Conservation (phyloP, 2,888 invertebrate species). For the Balanococcus diminutus region DNA sequence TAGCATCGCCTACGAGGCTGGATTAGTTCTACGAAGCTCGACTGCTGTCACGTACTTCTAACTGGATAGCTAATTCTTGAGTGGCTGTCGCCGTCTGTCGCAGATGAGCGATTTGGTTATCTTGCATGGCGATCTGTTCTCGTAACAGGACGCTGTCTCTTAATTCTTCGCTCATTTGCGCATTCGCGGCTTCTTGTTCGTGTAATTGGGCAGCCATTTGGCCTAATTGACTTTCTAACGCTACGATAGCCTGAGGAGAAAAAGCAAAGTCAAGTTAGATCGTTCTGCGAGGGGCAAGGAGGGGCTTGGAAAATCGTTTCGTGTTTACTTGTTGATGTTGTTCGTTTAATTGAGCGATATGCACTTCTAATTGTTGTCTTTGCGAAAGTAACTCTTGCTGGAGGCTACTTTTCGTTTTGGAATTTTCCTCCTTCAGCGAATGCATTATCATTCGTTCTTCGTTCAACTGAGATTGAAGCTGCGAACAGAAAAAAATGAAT, state of each 20-base stretch:
- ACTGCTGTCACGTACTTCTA: slow-evolving; percentile 18
- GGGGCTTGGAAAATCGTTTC: background rate
- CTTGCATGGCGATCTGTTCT: slow-evolving; percentile 10
- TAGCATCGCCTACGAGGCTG: background rate
- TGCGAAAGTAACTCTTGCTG: slow-evolving; percentile 66
- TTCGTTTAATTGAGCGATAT: slow-evolving; percentile 69
- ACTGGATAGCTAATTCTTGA: slow-evolving; percentile 47
- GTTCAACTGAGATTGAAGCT: slow-evolving; percentile 68
- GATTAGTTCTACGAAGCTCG: background rate
- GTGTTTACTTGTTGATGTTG: slow-evolving; percentile 58
- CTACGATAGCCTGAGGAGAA: slow-evolving; percentile 61
- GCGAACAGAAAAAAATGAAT: slow-evolving; percentile 21
- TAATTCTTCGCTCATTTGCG: slow-evolving; percentile 60
- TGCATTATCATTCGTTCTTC: slow-evolving; percentile 65
- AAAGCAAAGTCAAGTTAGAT: background rate
- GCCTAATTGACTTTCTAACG: slow-evolving; percentile 60
- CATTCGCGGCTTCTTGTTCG: slow-evolving; percentile 59
- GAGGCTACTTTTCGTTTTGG: slow-evolving; percentile 59
- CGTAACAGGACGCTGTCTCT: slow-evolving; percentile 60
- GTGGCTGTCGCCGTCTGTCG: slow-evolving; percentile 29
- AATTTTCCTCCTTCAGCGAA: slow-evolving; percentile 66
- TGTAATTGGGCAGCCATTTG: slow-evolving; percentile 60
- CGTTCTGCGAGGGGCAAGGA: background rate
- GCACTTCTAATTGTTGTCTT: slow-evolving; percentile 71
- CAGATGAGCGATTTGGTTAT: slow-evolving; percentile 40